A percentile compares a stretch with the other conserved stretches of the same genome.
Conservation (phyloP, 2,888 invertebrate species). For the Trissoscelio sp. region DNA sequence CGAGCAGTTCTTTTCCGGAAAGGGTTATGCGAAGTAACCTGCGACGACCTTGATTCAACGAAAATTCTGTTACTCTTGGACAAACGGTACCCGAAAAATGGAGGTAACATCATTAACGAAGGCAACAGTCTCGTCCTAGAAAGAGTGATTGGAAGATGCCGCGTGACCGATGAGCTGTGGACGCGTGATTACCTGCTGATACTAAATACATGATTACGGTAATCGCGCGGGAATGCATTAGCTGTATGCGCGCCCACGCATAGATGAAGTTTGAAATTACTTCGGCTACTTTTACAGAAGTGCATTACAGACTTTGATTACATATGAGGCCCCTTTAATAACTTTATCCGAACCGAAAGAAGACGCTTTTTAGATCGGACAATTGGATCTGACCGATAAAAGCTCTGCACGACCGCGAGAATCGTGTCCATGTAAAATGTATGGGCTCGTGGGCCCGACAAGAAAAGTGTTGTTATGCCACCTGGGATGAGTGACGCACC, state of each 20-base stretch:
- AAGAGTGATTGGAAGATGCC: constrained; percentile 25
- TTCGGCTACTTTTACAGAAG: constrained; percentile 57
- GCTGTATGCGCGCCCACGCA: constrained; percentile 25
- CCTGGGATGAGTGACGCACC: constrained; percentile 21
- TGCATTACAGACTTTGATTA: constrained; percentile 35
- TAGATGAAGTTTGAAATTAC: constrained; percentile 44
- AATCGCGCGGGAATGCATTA: constrained; percentile 26
- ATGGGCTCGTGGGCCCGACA: constrained; percentile 8
- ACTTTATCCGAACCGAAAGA: constrained; percentile 6
- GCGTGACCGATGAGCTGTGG: constrained; percentile 20
- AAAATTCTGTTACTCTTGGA: too few species aligned
- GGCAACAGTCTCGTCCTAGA: constrained; percentile 19
- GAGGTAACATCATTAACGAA: background rate
- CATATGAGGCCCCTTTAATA: constrained; percentile 18
- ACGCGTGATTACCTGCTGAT: constrained; percentile 39
- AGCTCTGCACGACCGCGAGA: background rate
- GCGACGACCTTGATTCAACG: background rate
- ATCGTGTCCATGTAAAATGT: constrained; percentile 30
- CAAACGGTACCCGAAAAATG: constrained; percentile 31
- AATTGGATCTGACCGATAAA: constrained; percentile 1
- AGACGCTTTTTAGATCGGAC: constrained; percentile 8
- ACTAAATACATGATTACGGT: constrained; percentile 49
- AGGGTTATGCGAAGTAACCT: constrained; percentile 13
- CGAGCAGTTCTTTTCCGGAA: constrained; percentile 14
- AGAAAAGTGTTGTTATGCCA: constrained; percentile 23